Evolutionary conservation across 2,888 invertebrate species (phyloP), one percentile per base, ranked within the genome.

Genomic region (Eristalinus sepulchralis): DNA sequence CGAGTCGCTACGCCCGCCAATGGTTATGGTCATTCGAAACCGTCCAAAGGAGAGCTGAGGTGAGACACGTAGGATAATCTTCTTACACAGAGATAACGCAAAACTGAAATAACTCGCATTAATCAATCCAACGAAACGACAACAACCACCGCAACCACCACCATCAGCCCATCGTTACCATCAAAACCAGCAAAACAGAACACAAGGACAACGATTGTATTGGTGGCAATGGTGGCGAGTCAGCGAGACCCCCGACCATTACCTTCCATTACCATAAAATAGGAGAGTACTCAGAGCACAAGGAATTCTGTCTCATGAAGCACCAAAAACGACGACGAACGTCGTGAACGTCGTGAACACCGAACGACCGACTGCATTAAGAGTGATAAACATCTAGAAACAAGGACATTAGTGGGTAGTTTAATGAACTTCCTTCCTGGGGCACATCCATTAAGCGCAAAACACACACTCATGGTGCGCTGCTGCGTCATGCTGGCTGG

Each of bases 211-310:
- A 8, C 47, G 47, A 47, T 17, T n/a, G 9, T 8, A 47, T 17
- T 47, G 47, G 47, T 17, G 39, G 39, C 39, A n/a, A 13, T 39
- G 39, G 39, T n/a, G 27, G 27, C 17, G 47, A 47, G 17, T 47
- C 47, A 8, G 17, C 57, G 60, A 76, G 77, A 77, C 78, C 85
- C 68, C 60, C 72, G 53, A 83, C 78, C 83, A 79, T 79, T 83
- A 79, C 83, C 83, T 86, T 86, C 86, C 86, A 86, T 83, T 83
- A 83, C 86, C 86, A 86, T 86, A 86, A 86, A 86, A 75, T 83
- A 86, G 86, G 73, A 75, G 53, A 24, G 33, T 27, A 33, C 33
- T 39, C 63, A 67, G 36, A 22, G 34, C 85, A 63, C 36, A 55
- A 63, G 36, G 73, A 63, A 82, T 71, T 64, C 63, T 22, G 22